Percentiles rank a stretch among this genome's conserved stretches.
Conservation (phyloP, 2,888 invertebrate species). For the Ptychoptera albimana region DNA sequence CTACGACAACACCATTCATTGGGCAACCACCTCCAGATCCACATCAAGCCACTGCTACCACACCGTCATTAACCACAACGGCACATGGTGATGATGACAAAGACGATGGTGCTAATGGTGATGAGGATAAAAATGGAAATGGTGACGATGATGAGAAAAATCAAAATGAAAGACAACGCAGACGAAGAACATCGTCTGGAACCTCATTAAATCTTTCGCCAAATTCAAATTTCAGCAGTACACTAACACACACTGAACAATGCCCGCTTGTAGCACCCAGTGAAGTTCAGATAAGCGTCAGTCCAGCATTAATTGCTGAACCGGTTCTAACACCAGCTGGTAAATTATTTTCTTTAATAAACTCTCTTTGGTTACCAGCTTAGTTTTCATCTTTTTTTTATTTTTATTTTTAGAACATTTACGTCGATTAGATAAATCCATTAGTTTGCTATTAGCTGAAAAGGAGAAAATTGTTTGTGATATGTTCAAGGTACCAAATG, state of each 20-base stretch:
- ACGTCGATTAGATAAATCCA: constrained; percentile 52
- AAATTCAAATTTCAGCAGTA: constrained; percentile 30
- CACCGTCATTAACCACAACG: constrained; percentile 8
- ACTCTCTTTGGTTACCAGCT: constrained; percentile 31
- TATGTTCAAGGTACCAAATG: constrained; percentile 55
- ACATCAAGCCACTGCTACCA: constrained; percentile 17
- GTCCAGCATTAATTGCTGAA: constrained; percentile 58
- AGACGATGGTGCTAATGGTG: constrained; percentile 6
- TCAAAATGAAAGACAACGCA: neutral
- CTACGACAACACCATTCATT: constrained; percentile 14
- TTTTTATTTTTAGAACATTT: constrained; percentile 43
- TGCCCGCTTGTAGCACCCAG: constrained; percentile 36
- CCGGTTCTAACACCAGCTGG: constrained; percentile 56
- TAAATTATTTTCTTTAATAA: neutral
- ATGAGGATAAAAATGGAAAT: constrained; percentile 4
- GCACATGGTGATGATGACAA: constrained; percentile 17
- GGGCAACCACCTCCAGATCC: no score
- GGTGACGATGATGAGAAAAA: constrained; percentile 4
- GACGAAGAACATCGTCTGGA: constrained; percentile 18
- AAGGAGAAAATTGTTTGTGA: constrained; percentile 61
- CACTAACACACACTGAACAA: constrained; percentile 23
- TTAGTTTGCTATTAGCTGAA: constrained; percentile 50
- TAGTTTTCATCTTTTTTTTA: neutral
- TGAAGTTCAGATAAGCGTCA: constrained; percentile 55
- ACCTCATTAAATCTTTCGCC: constrained; percentile 15